A percentile compares a stretch with the other conserved stretches of the same genome.
Evolutionary conservation across 2,888 invertebrate genomes (phyloP).

Genomic region (Drosophila hawaiiensis): DNA sequence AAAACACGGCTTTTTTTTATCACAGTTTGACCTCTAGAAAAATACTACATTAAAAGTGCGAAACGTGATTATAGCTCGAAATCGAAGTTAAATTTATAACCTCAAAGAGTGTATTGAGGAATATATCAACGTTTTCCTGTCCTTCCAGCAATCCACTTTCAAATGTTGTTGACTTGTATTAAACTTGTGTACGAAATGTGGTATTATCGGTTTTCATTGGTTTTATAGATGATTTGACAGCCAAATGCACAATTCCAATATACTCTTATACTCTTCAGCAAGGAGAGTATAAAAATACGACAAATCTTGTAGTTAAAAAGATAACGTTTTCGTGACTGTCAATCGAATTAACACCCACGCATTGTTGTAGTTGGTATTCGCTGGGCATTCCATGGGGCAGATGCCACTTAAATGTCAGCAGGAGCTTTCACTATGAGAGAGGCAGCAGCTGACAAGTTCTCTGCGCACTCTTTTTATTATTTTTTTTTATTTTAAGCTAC

Average conservation of each 20-base stretch:
- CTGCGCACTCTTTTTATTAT: slow-evolving; percentile 22
- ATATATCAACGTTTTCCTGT: background rate
- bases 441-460: slow-evolving; percentile 26
- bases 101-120: background rate
- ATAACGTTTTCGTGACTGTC: slow-evolving; percentile 45
- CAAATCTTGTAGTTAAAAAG: slow-evolving; percentile 16
- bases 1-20: background rate
- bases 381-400: slow-evolving; percentile 43
- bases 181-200: background rate
- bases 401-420: slow-evolving; percentile 26
- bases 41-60: too few species aligned
- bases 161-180: background rate
- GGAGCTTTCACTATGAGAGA: slow-evolving; percentile 38
- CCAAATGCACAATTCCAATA: background rate
- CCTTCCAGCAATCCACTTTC: background rate
- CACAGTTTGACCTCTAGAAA: background rate
- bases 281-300: slow-evolving; percentile 1
- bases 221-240: background rate
- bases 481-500: slow-evolving; percentile 21
- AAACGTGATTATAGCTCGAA: background rate
- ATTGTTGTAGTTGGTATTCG: slow-evolving; percentile 18
- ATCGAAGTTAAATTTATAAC: background rate
- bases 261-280: background rate
- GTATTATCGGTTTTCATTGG: background rate
- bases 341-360: slow-evolving; percentile 68